Base-by-base conservation (phyloP, 2,888 invertebrate species). In the Hylaea fasciaria region DNA sequence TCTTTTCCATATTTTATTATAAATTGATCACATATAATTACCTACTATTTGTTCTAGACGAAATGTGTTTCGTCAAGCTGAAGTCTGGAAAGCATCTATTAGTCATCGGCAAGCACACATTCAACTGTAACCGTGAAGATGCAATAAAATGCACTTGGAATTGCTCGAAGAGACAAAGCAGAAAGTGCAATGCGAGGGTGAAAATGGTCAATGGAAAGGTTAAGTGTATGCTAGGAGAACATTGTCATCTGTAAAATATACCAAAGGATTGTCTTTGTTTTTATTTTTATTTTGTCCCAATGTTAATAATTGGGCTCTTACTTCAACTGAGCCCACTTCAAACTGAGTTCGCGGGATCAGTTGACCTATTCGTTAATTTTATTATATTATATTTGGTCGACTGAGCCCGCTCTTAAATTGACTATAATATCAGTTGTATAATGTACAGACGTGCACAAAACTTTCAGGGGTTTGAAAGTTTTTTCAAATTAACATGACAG, bases 111-210 rank as follows among this genome's bases (percentile, higher is more conserved):
- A n/a, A 46, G 0, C 62, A 83, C 17, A 85, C 83, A 0, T 87
- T 74, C 43, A 83, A 82, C 0, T 77, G 74, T 61, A 39, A 80
- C 74, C 39, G 51, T 17, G 44, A 39, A 17, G 40, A 32, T 10
- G 40, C 45, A 9, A 40, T 3, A 4, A 29, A 52, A 32, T 51
- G 57, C 12, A 51, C 46, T 10, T 87, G 87, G 86, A 86, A 86
- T 44, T 87, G 87, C 49, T 87, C 87, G 0, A 85, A 80, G 56
- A 74, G 87, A 14, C 60, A 76, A 12, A 78, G 82, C 47, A 82
- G 72, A 45, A 78, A 76, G 22, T 89, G 87, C 56, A 73, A 72
- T 11, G 86, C 73, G 0, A 73, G 77, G 0, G 76, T 84, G 16
- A 83, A 73, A 44, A 86, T 81, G 74, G 54, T 67, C 9, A 69